Conservation (phyloP, 2,797 vertebrate species). For the Rhynchotus rufescens region DNA sequence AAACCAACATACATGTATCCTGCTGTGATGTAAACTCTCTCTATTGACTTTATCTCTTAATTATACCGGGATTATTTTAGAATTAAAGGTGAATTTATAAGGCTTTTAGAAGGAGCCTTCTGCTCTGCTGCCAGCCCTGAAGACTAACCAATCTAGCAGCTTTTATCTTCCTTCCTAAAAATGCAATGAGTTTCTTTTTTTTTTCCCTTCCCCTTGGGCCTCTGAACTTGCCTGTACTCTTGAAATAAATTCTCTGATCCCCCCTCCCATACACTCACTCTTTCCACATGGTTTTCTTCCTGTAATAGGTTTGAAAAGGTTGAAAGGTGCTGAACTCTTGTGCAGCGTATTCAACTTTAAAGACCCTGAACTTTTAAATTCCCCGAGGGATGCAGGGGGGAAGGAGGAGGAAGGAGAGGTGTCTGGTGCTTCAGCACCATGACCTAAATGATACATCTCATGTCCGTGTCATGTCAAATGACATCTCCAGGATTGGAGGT, state of each 20-base stretch:
- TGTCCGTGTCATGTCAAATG: constrained; percentile 67
- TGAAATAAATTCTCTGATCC: not conserved
- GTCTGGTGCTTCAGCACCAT: constrained; percentile 25
- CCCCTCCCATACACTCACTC: not conserved
- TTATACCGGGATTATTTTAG: not conserved
- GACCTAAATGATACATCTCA: constrained; percentile 72
- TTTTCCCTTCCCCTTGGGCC: not conserved
- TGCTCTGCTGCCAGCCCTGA: not conserved
- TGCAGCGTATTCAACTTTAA: constrained; percentile 58
- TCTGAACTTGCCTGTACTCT: not conserved
- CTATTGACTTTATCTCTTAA: not conserved
- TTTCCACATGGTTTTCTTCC: constrained; percentile 30
- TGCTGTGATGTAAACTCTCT: not conserved
- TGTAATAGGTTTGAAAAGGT: constrained; percentile 74
- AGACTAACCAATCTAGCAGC: not conserved
- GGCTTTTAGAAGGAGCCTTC: not conserved
- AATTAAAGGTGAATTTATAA: constrained; percentile 1
- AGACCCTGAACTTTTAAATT: constrained; percentile 60
- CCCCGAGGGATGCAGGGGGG: constrained; percentile 25
- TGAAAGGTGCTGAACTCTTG: constrained; percentile 81
- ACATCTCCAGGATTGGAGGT: constrained; percentile 59
- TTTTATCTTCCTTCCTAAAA: constrained; percentile 5
- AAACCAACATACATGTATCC: not conserved
- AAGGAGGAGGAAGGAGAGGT: not conserved
- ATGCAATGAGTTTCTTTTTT: not conserved